Percentiles rank a stretch among this genome's conserved stretches.
Evolutionary conservation across 2,113 vertebrate species (phyloP).

Genomic region (Aix galericulata): DNA sequence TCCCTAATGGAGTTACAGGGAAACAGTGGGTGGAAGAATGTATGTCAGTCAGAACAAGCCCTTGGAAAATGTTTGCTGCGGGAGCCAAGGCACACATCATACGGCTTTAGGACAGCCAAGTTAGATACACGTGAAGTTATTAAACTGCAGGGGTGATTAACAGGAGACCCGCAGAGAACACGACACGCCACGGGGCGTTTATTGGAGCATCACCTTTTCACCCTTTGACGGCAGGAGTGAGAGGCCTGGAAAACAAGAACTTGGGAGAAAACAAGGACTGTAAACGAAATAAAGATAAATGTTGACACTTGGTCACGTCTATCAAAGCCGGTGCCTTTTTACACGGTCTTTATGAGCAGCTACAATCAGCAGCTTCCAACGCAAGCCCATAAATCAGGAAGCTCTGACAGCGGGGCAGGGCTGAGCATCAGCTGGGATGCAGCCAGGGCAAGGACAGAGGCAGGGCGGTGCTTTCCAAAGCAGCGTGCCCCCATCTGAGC

Average conservation of each 20-base stretch:
- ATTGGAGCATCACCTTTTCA: not conserved
- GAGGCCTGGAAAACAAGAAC: not conserved
- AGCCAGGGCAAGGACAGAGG: not conserved
- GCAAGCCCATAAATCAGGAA: not conserved
- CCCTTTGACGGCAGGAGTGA: not conserved
- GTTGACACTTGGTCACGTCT: not conserved
- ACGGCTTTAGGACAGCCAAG: not conserved
- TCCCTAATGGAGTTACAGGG: not conserved
- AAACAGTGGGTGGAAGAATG: not conserved
- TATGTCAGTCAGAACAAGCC: not conserved
- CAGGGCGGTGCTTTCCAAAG: not conserved
- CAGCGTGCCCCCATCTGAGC: not conserved
- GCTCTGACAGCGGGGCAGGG: not conserved
- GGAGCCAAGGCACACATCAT: not conserved
- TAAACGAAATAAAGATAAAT: not conserved
- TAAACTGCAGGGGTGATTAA: not conserved
- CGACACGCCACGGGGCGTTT: accelerated
- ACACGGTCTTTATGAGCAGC: not conserved
- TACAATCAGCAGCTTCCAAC: not conserved
- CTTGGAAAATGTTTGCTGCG: not conserved
- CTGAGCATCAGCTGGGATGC: not conserved
- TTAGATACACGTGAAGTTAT: not conserved
- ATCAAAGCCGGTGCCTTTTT: not conserved
- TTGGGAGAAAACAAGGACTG: not conserved
- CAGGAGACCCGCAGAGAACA: not conserved